Conservation (phyloP, 2,113 vertebrate species). For the Nannobrachium achirus region DNA sequence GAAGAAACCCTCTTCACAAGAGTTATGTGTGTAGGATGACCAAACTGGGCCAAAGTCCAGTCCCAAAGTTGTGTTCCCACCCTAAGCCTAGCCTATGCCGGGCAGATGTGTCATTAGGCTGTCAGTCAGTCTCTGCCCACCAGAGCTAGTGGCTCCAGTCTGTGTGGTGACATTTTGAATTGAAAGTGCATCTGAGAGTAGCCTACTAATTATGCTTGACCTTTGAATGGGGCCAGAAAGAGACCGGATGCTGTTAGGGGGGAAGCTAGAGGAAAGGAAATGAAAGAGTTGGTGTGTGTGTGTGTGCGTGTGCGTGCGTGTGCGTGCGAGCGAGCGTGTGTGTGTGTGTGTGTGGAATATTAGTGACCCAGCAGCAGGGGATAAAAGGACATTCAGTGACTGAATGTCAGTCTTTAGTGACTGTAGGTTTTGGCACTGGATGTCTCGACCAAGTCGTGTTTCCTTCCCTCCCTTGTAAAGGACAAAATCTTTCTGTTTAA, state of each 20-base stretch:
- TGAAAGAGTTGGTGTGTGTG: slow-evolving; percentile 11
- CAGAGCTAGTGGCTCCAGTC: slow-evolving; percentile 25
- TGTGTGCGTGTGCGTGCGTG: slow-evolving; percentile 20
- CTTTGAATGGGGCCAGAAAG: slow-evolving; percentile 38
- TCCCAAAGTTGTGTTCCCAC: slow-evolving; percentile 12
- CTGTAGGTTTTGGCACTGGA: slow-evolving; percentile 34
- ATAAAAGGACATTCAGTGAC: slow-evolving; percentile 66
- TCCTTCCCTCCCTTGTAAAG: slow-evolving; percentile 21
- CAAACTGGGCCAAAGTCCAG: neutral
- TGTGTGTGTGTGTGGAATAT: slow-evolving; percentile 42
- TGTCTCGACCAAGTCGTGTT: slow-evolving; percentile 45
- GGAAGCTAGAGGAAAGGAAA: neutral
- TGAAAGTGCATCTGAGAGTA: slow-evolving; percentile 52
- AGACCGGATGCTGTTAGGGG: slow-evolving; percentile 53
- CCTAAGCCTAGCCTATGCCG: slow-evolving; percentile 25
- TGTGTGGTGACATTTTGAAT: slow-evolving; percentile 50
- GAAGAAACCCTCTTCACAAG: neutral
- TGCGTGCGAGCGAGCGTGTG: slow-evolving; percentile 17
- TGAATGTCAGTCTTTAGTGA: slow-evolving; percentile 58
- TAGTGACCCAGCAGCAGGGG: slow-evolving; percentile 52
- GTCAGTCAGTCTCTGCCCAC: slow-evolving; percentile 55
- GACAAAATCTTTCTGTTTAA: slow-evolving; percentile 20
- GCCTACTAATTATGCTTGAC: slow-evolving; percentile 52
- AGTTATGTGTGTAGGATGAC: slow-evolving; percentile 19
- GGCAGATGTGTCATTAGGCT: slow-evolving; percentile 46